phyloP scores from a whole-genome alignment of 1,140 invertebrate species.

The Andricus grossulariae region DNA sequence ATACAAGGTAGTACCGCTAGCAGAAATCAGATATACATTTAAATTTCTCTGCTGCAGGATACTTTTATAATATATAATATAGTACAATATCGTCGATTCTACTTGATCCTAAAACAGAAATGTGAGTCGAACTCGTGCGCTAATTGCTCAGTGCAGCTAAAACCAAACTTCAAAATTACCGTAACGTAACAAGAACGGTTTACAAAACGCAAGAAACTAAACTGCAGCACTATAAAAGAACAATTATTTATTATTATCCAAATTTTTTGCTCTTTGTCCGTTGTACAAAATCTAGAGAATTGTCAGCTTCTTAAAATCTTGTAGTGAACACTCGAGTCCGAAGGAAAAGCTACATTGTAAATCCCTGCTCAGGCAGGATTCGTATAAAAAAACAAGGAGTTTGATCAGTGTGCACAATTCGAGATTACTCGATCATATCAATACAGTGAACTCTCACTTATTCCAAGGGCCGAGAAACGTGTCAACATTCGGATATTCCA shows the following conservation, averaged over 20 bases:
- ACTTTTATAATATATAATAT: neutral
- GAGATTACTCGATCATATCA: no score
- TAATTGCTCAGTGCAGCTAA: neutral
- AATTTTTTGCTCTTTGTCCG: neutral
- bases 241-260: no score
- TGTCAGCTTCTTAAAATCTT: neutral
- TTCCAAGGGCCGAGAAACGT: no score
- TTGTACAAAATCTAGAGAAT: slow-evolving; percentile 23
- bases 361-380: neutral
- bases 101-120: slow-evolving; percentile 1
- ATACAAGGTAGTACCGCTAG: slow-evolving; percentile 3
- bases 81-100: slow-evolving; percentile 20
- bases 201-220: neutral
- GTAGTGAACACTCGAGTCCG: neutral
- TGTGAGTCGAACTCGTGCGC: neutral
- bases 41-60: neutral
- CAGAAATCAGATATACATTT: neutral
- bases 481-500: no score
- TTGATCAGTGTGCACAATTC: no score
- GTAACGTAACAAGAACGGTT: neutral
- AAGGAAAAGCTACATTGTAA: neutral
- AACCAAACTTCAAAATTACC: neutral
- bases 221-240: neutral
- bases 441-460: no score
- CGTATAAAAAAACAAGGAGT: neutral